phyloP scores from a whole-genome alignment of 1,140 invertebrate genomes.

The Cyrtorhinus lividipennis region DNA sequence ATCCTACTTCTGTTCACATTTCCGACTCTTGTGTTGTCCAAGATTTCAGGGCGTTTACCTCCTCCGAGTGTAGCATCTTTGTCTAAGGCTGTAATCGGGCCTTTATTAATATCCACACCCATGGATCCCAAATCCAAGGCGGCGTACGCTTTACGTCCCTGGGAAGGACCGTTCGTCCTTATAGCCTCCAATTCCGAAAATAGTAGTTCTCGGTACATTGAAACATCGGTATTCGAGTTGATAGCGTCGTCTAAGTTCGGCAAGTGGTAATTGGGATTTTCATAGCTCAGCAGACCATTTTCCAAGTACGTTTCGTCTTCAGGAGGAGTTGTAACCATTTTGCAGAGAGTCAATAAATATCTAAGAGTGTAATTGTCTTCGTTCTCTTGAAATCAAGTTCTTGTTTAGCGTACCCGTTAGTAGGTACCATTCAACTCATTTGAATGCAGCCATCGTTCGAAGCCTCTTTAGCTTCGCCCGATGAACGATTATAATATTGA shows the following conservation, averaged over 20 bases:
- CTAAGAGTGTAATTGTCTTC: no score
- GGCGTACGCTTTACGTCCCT: slow-evolving; percentile 45
- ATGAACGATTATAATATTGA: no score
- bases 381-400: slow-evolving; percentile 14
- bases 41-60: slow-evolving; percentile 19
- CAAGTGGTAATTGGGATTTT: slow-evolving; percentile 75
- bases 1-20: slow-evolving; percentile 26
- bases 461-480: no score
- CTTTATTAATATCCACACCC: slow-evolving; percentile 50
- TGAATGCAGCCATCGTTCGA: neutral
- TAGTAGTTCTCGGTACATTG: slow-evolving; percentile 27
- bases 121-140: slow-evolving; percentile 49
- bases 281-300: slow-evolving; percentile 70
- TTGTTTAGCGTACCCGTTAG: neutral
- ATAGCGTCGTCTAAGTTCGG: slow-evolving; percentile 59
- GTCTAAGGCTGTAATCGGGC: slow-evolving; percentile 38
- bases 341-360: slow-evolving; percentile 25
- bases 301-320: slow-evolving; percentile 34
- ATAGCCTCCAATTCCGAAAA: slow-evolving; percentile 46
- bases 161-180: slow-evolving; percentile 29
- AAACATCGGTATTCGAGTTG: slow-evolving; percentile 51
- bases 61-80: slow-evolving; percentile 32
- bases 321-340: slow-evolving; percentile 26
- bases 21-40: slow-evolving; percentile 21
- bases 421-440: neutral